A percentile compares a stretch with the other conserved stretches of the same genome.
Conservation (phyloP, 2,888 invertebrate species). For the Agriotes lineatus region DNA sequence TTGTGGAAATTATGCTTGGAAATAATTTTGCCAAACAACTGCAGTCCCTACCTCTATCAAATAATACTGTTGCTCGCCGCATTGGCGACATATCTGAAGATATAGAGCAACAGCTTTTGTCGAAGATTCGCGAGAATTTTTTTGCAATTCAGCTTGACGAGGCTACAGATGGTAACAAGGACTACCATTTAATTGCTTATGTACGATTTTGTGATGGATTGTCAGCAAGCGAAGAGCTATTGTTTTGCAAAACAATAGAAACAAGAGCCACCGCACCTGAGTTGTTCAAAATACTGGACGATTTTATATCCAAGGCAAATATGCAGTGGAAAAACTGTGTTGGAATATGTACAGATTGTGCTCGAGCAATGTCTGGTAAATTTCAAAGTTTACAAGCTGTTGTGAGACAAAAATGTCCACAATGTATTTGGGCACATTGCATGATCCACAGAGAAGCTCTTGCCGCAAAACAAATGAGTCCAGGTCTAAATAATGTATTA, state of each 20-base stretch:
- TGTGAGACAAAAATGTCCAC: slow-evolving; percentile 13
- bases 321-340: slow-evolving; percentile 19
- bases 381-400: slow-evolving; percentile 8
- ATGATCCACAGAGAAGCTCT: slow-evolving; percentile 10
- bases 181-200: slow-evolving; percentile 29
- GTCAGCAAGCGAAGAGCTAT: not conserved
- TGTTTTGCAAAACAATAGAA: not conserved
- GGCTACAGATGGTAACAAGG: slow-evolving; percentile 6
- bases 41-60: not conserved
- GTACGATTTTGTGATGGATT: slow-evolving; percentile 16
- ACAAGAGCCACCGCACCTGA: slow-evolving; percentile 7
- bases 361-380: not conserved
- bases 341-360: not conserved
- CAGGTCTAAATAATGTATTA: slow-evolving; percentile 12
- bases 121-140: slow-evolving; percentile 1
- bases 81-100: slow-evolving; percentile 9
- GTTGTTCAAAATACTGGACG: slow-evolving; percentile 19
- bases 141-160: not conserved
- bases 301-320: not conserved
- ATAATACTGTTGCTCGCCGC: not conserved
- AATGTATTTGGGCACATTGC: slow-evolving; percentile 8
- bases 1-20: slow-evolving; percentile 7
- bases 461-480: not conserved
- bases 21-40: slow-evolving; percentile 14
- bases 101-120: slow-evolving; percentile 6